Conservation (phyloP, 2,113 vertebrate species). For the Callionymus lyra region DNA sequence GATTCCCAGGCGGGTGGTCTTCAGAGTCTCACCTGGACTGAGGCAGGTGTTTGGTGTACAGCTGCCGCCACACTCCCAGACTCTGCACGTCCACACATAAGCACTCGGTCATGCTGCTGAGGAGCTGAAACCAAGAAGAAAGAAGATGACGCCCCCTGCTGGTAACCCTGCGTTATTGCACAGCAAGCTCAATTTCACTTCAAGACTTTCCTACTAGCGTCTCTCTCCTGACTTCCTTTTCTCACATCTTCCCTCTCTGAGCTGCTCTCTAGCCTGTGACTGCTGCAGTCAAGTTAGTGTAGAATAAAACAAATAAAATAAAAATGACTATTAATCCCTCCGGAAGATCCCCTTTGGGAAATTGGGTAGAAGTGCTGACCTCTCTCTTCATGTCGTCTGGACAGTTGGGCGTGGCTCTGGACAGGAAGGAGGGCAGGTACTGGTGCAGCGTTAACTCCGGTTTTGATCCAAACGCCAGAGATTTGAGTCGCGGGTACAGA, state of each 20-base stretch:
- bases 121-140: constrained; percentile 65
- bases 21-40: constrained; percentile 86
- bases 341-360: no score
- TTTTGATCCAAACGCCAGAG: constrained; percentile 81
- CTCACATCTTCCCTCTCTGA: no score
- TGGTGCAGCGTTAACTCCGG: constrained; percentile 79
- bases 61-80: constrained; percentile 86
- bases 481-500: constrained; percentile 87
- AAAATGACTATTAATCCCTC: no score
- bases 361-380: constrained; percentile 65
- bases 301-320: no score
- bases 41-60: constrained; percentile 85
- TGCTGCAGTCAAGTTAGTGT: no score
- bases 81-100: constrained; percentile 79
- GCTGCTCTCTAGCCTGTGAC: no score
- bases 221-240: no score
- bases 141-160: neutral
- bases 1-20: neutral
- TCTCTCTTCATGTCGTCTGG: constrained; percentile 81
- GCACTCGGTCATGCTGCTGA: constrained; percentile 82
- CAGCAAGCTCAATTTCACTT: no score
- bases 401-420: constrained; percentile 78
- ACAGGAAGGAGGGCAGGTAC: constrained; percentile 93
- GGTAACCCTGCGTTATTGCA: no score
- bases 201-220: no score